These are phyloP conservation scores for Acipenser transmontanus DNA, from an alignment of 2,797 vertebrate genomes.

Conservation along the genomic window DNA sequence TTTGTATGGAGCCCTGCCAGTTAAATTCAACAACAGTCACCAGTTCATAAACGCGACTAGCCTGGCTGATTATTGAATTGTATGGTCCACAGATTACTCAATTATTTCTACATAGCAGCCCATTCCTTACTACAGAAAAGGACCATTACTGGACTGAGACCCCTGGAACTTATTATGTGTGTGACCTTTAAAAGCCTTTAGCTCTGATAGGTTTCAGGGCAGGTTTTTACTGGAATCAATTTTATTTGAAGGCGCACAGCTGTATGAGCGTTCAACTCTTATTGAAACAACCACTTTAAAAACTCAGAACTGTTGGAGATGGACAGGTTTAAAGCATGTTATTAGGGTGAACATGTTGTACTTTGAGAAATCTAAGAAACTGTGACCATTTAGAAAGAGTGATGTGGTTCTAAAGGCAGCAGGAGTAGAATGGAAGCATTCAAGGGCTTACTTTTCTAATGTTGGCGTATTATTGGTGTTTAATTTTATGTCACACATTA, in stretches of 20 bases:
- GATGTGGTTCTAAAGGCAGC: neutral
- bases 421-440: too few species aligned
- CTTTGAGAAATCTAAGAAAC: neutral
- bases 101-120: constrained; percentile 75
- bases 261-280: neutral
- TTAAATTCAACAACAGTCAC: constrained; percentile 35
- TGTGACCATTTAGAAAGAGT: neutral
- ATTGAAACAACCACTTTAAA: constrained; percentile 39
- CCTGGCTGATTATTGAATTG: constrained; percentile 61
- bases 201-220: constrained; percentile 73
- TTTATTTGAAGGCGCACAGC: constrained; percentile 42
- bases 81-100: constrained; percentile 78
- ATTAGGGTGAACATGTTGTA: neutral
- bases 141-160: constrained; percentile 73
- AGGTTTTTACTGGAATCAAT: constrained; percentile 75
- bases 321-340: constrained; percentile 10
- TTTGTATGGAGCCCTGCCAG: constrained; percentile 45
- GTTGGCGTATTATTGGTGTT: too few species aligned
- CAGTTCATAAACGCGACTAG: constrained; percentile 14
- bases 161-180: constrained; percentile 77
- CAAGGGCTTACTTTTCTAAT: too few species aligned
- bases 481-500: too few species aligned
- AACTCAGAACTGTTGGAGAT: constrained; percentile 47
- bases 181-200: constrained; percentile 79
- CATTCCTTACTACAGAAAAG: constrained; percentile 70